phyloP scores from a whole-genome alignment of 2,113 vertebrate genomes.

The Campylomormyrus numenius region DNA sequence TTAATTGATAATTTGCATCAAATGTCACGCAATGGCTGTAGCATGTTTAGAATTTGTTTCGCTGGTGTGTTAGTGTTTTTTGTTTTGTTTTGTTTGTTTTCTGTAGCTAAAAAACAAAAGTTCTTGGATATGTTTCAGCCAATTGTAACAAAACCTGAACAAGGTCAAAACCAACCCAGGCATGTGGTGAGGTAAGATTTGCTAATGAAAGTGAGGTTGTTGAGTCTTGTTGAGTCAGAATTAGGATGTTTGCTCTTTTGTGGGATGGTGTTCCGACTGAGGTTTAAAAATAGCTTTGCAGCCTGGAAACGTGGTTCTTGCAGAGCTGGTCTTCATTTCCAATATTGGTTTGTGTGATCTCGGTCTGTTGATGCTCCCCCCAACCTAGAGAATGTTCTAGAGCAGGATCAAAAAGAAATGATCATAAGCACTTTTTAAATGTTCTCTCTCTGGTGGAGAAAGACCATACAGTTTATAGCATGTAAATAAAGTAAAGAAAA shows the following conservation, averaged over 20 bases:
- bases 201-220: not conserved
- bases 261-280: not conserved
- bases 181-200: not conserved
- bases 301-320: not conserved
- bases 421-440: not conserved
- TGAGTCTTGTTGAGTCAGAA: not conserved
- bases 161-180: not conserved
- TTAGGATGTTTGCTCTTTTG: slow-evolving; percentile 1
- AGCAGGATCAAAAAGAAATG: not conserved
- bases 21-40: not conserved
- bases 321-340: not conserved
- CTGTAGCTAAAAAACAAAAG: not conserved
- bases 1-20: not conserved
- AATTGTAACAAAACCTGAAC: not conserved
- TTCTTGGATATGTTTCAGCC: not conserved
- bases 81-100: not conserved
- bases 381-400: not conserved
- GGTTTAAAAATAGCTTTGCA: not conserved
- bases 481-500: not conserved
- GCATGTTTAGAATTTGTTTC: not conserved
- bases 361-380: not conserved
- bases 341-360: not conserved
- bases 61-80: not conserved
- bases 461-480: not conserved
- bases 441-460: not conserved